Evolutionary conservation across 2,888 invertebrate genomes (phyloP).

Genomic region (Pseudococcus longispinus): DNA sequence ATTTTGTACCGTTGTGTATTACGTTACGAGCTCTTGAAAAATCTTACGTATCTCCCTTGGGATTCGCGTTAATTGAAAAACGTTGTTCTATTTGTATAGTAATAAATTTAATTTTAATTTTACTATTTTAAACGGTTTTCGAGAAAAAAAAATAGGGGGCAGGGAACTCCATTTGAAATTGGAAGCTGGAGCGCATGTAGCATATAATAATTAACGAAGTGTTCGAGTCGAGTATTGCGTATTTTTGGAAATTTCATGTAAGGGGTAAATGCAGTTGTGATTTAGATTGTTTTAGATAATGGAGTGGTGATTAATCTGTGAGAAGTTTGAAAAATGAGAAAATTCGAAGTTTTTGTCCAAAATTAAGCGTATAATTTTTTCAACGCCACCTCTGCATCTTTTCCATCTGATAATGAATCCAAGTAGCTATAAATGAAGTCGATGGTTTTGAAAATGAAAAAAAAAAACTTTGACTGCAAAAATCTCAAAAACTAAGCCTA

Average conservation of each 20-base stretch:
- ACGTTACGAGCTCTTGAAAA: constrained; percentile 42
- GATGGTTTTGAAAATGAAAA: no score
- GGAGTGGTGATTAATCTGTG: no score
- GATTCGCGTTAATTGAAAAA: constrained; percentile 40
- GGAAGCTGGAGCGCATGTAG: neutral
- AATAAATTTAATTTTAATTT: constrained; percentile 43
- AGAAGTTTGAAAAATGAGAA: no score
- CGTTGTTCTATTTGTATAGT: constrained; percentile 22
- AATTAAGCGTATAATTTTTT: no score
- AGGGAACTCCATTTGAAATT: neutral
- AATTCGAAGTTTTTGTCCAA: no score
- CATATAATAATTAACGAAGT: neutral
- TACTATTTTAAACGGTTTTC: constrained; percentile 34
- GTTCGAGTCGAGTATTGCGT: neutral
- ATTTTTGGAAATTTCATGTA: neutral
- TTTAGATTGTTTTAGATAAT: neutral
- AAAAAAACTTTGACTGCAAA: no score
- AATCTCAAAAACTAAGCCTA: no score
- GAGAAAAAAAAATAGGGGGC: neutral
- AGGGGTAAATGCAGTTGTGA: neutral
- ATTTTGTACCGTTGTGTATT: constrained; percentile 25
- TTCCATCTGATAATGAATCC: no score
- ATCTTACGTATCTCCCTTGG: constrained; percentile 23
- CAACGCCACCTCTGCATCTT: no score
- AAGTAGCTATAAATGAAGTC: no score